These are phyloP conservation scores for Spatula clypeata DNA, from an alignment of 2,797 vertebrate genomes.

Conservation along the genomic window DNA sequence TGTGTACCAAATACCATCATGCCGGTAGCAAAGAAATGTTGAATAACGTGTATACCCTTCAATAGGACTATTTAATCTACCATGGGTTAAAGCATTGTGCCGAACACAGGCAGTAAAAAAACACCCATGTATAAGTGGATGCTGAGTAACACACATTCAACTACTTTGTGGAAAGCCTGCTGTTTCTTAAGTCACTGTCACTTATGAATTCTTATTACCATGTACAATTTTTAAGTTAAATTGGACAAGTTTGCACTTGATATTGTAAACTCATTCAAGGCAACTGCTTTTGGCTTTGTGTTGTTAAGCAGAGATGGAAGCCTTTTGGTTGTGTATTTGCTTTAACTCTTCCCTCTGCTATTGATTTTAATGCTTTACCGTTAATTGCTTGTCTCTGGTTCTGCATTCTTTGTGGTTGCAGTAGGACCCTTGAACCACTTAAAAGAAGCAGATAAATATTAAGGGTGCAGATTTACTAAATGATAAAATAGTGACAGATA, in stretches of 20 bases:
- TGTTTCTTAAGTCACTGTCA: neutral
- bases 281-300: neutral
- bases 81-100: neutral
- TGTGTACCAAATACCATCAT: neutral
- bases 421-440: neutral
- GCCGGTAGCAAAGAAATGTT: neutral
- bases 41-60: neutral
- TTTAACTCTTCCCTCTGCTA: neutral
- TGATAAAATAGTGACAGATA: neutral
- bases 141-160: neutral
- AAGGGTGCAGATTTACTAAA: neutral
- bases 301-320: neutral
- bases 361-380: neutral
- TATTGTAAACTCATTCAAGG: neutral
- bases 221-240: neutral
- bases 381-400: neutral
- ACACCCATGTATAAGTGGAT: neutral
- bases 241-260: neutral
- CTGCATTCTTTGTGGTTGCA: neutral
- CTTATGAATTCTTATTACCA: neutral
- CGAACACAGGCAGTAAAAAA: neutral
- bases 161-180: neutral
- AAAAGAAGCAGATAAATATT: neutral
- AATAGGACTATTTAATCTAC: neutral
- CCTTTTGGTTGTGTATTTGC: rapidly evolving